Base-by-base conservation (phyloP, 2,113 vertebrate genomes). In the Craseonycteris thonglongyai region DNA sequence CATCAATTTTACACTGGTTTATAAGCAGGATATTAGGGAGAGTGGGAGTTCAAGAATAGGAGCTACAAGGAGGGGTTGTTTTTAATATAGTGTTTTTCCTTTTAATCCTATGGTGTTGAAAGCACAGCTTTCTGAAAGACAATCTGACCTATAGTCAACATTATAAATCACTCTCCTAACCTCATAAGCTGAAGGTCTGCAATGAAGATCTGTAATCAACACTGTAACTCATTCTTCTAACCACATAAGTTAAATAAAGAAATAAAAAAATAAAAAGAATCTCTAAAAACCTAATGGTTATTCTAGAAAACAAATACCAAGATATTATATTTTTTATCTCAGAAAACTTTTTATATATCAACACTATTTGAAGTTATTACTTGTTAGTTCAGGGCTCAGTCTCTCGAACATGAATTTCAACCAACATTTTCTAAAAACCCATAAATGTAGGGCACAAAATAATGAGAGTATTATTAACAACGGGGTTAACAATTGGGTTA, bases 51-150 rank as follows among this genome's bases (percentile, higher is more conserved):
- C 69, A 61, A 49, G 40, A 92, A 33, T 30, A 61, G 65, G 42
- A 89, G 49, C 33, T 49, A 18, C 35, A 47, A 76, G 47, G 40
- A 91, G 9, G 28, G 33, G 10, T 93, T 86, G 63, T 56, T 95
- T 94, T 79, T 93, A 93, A 93, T 93, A 87, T 47, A 89, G 40
- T 93, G 90, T 93, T 95, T 94, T 96, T 91, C 13, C 75, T 90
- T 96, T 97, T 95, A 96, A 93, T 86, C 88, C 91, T 19, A 40
- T 26, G 74, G 95, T 96, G 95, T 93, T 96, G 95, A 97, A 97
- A 97, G 89, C 82, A 84, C 58, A 93, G 91, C 89, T 93, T 96
- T 93, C 89, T 86, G 93, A 96, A 85, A 96, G 88, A 97, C 65
- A 72, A 89, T 90, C 87, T 95, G 88, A 95, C 69, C 86, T 88